Percentiles rank a stretch among this genome's conserved stretches.
Conservation (phyloP, 2,113 vertebrate genomes). For the Tenrec ecaudatus region DNA sequence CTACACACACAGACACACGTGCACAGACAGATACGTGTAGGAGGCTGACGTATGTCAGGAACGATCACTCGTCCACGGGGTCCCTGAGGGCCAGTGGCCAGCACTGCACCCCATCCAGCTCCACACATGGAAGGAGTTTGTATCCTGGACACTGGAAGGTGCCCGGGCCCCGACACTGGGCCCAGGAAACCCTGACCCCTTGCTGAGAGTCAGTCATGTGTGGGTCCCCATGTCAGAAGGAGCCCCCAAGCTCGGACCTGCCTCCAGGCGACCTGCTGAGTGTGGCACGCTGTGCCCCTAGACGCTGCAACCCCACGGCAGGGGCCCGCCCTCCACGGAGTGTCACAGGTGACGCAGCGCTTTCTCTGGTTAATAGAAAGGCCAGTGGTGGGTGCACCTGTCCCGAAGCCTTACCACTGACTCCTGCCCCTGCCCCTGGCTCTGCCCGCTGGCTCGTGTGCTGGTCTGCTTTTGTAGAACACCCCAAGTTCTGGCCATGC, state of each 20-base stretch:
- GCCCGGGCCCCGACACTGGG: neutral
- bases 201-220: neutral
- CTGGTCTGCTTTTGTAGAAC: too few relatives aligned
- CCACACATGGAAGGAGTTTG: accelerated
- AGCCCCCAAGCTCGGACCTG: neutral
- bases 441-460: too few relatives aligned
- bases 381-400: too few relatives aligned
- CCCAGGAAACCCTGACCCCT: neutral
- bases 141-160: neutral
- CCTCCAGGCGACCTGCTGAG: neutral
- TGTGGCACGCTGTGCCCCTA: neutral
- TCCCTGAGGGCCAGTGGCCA: accelerated
- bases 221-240: accelerated
- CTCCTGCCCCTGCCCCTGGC: too few relatives aligned
- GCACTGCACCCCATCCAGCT: accelerated
- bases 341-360: too few relatives aligned
- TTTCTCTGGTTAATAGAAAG: too few relatives aligned
- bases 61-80: accelerated
- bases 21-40: accelerated
- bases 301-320: too few relatives aligned
- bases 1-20: accelerated
- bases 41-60: too few relatives aligned
- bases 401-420: too few relatives aligned
- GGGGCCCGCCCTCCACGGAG: too few relatives aligned
- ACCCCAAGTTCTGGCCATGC: too few relatives aligned